These are phyloP conservation scores for Macrosteles quadrilineatus DNA, from an alignment of 1,140 invertebrate species.

Conservation along the genomic window DNA sequence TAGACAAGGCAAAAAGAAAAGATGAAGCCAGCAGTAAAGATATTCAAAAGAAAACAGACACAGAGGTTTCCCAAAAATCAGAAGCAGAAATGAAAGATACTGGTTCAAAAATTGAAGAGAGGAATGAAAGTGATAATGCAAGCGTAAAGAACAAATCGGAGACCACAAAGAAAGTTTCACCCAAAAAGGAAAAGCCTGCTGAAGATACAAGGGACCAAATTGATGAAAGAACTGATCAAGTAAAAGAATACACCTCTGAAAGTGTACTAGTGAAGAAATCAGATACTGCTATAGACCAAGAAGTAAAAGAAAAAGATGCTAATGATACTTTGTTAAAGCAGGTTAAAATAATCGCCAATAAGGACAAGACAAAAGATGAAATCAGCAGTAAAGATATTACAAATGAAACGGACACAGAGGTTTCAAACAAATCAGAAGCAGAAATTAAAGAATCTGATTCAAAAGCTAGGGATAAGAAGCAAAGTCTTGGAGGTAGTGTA, in stretches of 20 bases:
- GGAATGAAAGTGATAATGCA: too few species aligned
- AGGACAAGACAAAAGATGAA: conserved; percentile 4
- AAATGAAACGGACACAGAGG: too few species aligned
- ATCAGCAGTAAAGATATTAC: too few species aligned
- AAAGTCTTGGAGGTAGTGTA: conserved; percentile 31
- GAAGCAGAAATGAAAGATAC: conserved; percentile 31
- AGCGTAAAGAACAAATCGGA: conserved; percentile 16
- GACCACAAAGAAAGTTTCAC: not conserved
- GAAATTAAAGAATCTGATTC: conserved; percentile 15
- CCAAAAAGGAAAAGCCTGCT: too few species aligned
- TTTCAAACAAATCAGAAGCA: conserved; percentile 21
- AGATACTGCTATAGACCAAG: conserved; percentile 2
- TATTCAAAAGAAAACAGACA: conserved; percentile 26
- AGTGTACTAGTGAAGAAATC: conserved; percentile 31
- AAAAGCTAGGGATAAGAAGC: conserved; percentile 25
- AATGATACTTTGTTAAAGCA: conserved; percentile 29
- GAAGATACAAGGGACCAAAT: not conserved
- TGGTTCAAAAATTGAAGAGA: conserved; percentile 31
- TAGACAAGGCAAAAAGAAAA: conserved; percentile 33
- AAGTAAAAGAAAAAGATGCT: conserved; percentile 33
- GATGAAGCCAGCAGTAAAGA: conserved; percentile 26
- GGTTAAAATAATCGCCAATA: not conserved
- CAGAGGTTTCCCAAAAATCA: conserved; percentile 35
- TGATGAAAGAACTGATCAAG: conserved; percentile 18
- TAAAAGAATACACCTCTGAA: conserved; percentile 28